Evolutionary conservation across 2,113 vertebrate genomes (phyloP), one percentile per base, ranked within the genome.

Genomic region (Platichthys stellatus): DNA sequence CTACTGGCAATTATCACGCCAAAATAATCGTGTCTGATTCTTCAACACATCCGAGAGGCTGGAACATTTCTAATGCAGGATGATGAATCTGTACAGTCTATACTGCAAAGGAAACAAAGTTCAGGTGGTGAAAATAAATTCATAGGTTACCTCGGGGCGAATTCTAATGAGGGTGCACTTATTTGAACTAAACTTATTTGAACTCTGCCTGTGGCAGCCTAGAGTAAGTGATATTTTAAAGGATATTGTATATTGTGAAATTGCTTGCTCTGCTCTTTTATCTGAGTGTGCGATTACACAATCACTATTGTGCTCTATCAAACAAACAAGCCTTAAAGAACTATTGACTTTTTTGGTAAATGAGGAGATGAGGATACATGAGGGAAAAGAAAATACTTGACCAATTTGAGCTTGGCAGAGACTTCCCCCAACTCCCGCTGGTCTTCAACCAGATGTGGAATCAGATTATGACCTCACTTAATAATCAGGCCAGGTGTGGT

Each of bases 401-500:
- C 38, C 38, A 53, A 53, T 66, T 72, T 69, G 61, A 43, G 64
- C 45, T 69, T 35, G 43, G 28, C 57, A 45, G 56, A 76, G 56
- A 67, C 12, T 45, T 45, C 5, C 11, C 2, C 24, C 56, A 77
- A 28, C 47, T 69, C 73, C 64, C 59, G 15, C 20, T 60, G 64
- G 47, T 77, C 60, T 79, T 67, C 40, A 45, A 81, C 63, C 76
- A 82, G 77, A 78, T 74, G 72, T 56, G 24, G 60, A 82, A 68
- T 73, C 35, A 72, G 74, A 86, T 86, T 81, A 84, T 84, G 82
- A 76, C 64, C 68, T 61, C 64, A 28, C 78, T 86, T 79, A 68
- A 67, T 81, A 85, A 84, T 82, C 81, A 83, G 76, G 69, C 76
- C 76, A 84, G 66, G 71, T 82, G 61, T 75, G 67, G 76, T 69